Base-by-base conservation (phyloP, 2,888 invertebrate genomes). In the Tipula lateralis region DNA sequence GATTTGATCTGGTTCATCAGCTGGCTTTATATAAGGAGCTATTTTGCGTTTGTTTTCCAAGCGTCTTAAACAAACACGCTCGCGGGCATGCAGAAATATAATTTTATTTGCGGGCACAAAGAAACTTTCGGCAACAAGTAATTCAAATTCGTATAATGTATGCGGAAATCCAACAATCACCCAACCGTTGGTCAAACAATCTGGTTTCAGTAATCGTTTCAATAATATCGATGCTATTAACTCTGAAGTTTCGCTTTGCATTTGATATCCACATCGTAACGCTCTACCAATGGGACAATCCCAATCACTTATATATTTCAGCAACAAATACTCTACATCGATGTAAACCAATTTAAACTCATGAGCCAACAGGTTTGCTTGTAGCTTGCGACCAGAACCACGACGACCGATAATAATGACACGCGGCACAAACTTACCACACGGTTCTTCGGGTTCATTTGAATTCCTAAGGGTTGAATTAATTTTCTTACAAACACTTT, bases 141-240 rank as follows among this genome's bases (percentile, higher is more conserved):
- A 83, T 85, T 91, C 89, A 50, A 93, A 91, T 86, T 93, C 93
- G 5, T 89, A 88, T 0, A 90, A 88, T 13, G 91, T 91, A 84
- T 90, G 91, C 0, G 93, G 92, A 88, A 91, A 93, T 19, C 92
- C 92, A 13, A 92, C 91, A 82, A 93, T 86, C 12, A 93, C 90
- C 93, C 93, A 93, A 4, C 93, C 93, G n/a, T 89, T 89, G 16
- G 88, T 88, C 13, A 92, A 86, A 86, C 92, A 92, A 86, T 93
- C 92, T 2, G 89, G 88, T 85, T 88, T 86, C 12, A 89, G 86
- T 30, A 89, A 84, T 44, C 90, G 87, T n/a, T 87, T 86, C 29
- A 88, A 86, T 36, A 90, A 86, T 0, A 89, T 86, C 16, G 88
- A 86, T 0, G 87, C 86, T 16, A 89, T 85, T 0, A 87, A 86